These are phyloP conservation scores for Chymomyza procnemis DNA, from an alignment of 2,888 invertebrate species.

Conservation along the genomic window DNA sequence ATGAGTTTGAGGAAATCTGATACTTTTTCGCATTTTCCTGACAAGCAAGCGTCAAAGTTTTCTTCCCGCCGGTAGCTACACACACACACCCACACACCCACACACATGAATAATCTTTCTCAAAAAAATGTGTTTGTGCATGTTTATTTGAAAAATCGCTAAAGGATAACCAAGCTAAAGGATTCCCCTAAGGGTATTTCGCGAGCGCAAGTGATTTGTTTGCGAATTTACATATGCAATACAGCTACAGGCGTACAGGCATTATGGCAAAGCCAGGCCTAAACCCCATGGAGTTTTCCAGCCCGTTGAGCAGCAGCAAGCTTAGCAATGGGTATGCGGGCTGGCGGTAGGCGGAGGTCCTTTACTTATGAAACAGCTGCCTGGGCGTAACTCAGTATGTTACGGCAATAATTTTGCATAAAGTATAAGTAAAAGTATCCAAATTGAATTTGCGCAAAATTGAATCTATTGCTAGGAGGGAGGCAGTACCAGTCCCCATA, in stretches of 20 bases:
- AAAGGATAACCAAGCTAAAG: slow-evolving; percentile 65
- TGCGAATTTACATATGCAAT: slow-evolving; percentile 73
- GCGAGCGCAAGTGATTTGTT: slow-evolving; percentile 74
- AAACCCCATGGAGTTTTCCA: slow-evolving; percentile 70
- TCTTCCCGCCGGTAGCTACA: slow-evolving; percentile 31
- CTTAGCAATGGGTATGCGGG: slow-evolving; percentile 19
- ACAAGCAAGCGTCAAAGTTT: slow-evolving; percentile 58
- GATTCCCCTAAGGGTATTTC: slow-evolving; percentile 71
- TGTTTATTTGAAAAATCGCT: slow-evolving; percentile 71
- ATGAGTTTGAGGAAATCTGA: slow-evolving; percentile 61
- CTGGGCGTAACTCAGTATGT: slow-evolving; percentile 24
- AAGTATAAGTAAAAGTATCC: slow-evolving; percentile 61
- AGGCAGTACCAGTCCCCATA: neutral
- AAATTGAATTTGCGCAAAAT: slow-evolving; percentile 72
- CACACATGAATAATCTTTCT: slow-evolving; percentile 1
- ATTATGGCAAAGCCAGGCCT: neutral
- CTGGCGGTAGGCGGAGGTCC: neutral
- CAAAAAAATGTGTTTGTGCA: slow-evolving; percentile 44
- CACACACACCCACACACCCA: slow-evolving; percentile 3
- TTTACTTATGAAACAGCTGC: slow-evolving; percentile 1
- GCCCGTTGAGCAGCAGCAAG: slow-evolving; percentile 64
- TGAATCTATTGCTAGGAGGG: slow-evolving; percentile 38
- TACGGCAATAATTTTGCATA: slow-evolving; percentile 74
- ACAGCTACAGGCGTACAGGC: slow-evolving; percentile 28
- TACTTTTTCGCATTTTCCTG: slow-evolving; percentile 50